Evolutionary conservation across 92 coral and sea anemone genomes (phyloP).

Genomic region (Phenganax subtilis): DNA sequence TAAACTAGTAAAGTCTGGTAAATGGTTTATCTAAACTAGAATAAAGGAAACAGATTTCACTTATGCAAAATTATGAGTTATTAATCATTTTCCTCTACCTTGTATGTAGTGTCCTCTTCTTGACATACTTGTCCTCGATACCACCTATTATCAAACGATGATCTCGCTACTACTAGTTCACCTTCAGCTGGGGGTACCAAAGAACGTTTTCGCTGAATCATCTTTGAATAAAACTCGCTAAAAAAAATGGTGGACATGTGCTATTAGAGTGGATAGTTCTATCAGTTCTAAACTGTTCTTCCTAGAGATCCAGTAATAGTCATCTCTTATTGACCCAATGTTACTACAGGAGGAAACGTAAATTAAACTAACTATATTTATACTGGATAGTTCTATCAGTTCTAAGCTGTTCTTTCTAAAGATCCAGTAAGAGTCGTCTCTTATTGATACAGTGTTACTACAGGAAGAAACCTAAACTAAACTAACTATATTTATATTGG

Average conservation of each 20-base stretch:
- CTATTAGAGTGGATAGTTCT: neutral
- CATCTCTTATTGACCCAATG: too few relatives aligned
- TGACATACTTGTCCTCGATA: slow-evolving; percentile 76
- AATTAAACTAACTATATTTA: too few relatives aligned
- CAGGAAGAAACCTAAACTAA: too few relatives aligned
- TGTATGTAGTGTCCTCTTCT: slow-evolving; percentile 56
- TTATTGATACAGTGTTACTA: too few relatives aligned
- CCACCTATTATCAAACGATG: slow-evolving; percentile 66
- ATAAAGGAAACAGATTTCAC: neutral
- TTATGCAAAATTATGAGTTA: neutral
- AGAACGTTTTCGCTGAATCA: slow-evolving; percentile 62
- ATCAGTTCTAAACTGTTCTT: neutral
- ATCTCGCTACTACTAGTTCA: slow-evolving; percentile 70
- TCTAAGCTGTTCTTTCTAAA: neutral
- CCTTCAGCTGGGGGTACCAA: slow-evolving; percentile 71
- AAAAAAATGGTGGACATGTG: neutral
- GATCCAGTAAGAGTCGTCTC: too few relatives aligned
- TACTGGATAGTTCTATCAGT: neutral
- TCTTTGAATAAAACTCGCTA: slow-evolving; percentile 70
- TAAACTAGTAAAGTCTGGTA: too few relatives aligned
- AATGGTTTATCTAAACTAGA: neutral
- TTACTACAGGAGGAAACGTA: too few relatives aligned
- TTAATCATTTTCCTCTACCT: slow-evolving; percentile 42
- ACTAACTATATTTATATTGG: too few relatives aligned
- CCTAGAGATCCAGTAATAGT: neutral